Conservation (phyloP, 2,113 vertebrate species). For the Ginglymostoma cirratum region DNA sequence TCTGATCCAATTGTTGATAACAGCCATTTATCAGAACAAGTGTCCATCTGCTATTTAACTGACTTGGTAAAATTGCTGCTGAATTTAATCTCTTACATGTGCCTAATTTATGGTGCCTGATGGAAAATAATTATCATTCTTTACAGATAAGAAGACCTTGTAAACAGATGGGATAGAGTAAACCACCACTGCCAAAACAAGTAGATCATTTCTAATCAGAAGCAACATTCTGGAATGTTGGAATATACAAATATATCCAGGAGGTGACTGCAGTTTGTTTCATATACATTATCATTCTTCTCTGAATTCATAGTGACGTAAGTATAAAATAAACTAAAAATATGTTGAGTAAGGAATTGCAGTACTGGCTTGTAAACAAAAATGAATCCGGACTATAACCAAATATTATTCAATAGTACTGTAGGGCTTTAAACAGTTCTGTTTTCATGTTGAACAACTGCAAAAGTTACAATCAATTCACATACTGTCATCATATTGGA, state of each 20-base stretch:
- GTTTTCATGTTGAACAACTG: background rate
- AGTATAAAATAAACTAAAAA: background rate
- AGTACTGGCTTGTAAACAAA: background rate
- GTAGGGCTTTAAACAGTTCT: background rate
- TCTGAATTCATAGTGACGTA: background rate
- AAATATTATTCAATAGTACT: background rate
- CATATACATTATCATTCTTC: background rate
- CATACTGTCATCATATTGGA: background rate
- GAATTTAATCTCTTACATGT: background rate
- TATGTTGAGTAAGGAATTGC: background rate
- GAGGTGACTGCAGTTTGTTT: background rate
- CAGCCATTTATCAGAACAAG: background rate
- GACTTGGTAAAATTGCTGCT: background rate
- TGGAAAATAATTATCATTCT: background rate
- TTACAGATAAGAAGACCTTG: background rate
- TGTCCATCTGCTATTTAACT: background rate
- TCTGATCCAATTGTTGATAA: background rate
- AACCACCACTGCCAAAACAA: background rate
- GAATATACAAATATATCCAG: background rate
- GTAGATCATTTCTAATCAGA: background rate
- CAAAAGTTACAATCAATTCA: background rate
- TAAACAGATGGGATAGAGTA: constrained; percentile 3
- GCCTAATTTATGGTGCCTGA: background rate
- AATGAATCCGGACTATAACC: background rate
- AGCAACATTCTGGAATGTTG: background rate